Evolutionary conservation across 2,797 vertebrate genomes (phyloP).

Genomic region (Tenualosa ilisha): DNA sequence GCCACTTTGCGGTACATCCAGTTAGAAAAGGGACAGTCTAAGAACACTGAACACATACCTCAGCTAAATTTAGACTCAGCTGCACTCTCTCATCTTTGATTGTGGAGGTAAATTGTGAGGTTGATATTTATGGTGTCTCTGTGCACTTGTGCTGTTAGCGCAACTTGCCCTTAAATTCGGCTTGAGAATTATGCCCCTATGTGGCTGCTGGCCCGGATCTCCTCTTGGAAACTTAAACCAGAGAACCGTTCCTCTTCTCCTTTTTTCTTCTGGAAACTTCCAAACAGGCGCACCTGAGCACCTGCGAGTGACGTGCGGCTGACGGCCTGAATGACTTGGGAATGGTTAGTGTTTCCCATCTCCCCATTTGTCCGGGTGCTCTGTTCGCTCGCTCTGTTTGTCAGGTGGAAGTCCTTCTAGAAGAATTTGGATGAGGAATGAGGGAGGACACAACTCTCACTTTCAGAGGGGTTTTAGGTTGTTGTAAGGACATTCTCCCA

Average conservation of each 20-base stretch:
- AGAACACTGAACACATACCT: neutral
- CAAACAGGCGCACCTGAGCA: conserved; percentile 1
- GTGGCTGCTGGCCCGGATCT: neutral
- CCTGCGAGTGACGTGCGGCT: neutral
- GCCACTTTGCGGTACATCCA: too few relatives aligned
- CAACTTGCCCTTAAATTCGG: neutral
- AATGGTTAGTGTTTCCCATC: conserved; percentile 1
- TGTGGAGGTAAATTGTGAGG: neutral
- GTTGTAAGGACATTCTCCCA: neutral
- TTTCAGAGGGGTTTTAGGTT: neutral
- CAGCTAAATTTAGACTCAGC: neutral
- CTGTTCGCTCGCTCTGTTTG: neutral
- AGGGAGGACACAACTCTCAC: neutral
- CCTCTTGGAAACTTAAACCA: neutral
- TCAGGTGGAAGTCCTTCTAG: neutral
- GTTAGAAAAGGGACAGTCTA: neutral
- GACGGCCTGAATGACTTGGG: neutral
- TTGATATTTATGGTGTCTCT: neutral
- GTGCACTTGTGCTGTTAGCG: neutral
- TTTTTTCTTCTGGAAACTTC: conserved; percentile 10
- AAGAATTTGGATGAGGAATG: neutral
- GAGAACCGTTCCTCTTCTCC: neutral
- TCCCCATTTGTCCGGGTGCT: neutral
- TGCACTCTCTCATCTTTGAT: conserved; percentile 1
- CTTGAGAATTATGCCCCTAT: neutral